Percentiles rank a stretch among this genome's conserved stretches.
Evolutionary conservation across 1,140 invertebrate species (phyloP).

Genomic region (Harpegnathos saltator): DNA sequence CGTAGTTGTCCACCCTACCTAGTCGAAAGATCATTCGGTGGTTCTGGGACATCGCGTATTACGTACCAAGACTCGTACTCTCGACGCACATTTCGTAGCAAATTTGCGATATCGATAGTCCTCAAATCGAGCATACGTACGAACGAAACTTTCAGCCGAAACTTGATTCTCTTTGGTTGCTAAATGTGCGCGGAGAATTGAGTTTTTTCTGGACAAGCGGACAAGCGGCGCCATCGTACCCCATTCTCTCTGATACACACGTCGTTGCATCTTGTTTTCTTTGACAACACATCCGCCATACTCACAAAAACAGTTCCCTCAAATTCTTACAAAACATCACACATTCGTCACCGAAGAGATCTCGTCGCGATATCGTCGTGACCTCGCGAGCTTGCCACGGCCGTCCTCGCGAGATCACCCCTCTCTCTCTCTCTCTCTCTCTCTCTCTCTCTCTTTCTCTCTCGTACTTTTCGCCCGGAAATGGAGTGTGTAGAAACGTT

Average conservation of each 20-base stretch:
- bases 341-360: constrained; percentile 4
- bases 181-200: constrained; percentile 2
- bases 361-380: not conserved
- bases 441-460: too few species aligned
- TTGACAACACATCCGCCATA: not conserved
- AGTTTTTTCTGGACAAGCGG: not conserved
- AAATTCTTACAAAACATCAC: not conserved
- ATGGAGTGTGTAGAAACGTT: constrained; percentile 33
- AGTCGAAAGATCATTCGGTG: constrained; percentile 31
- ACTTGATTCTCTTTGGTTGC: not conserved
- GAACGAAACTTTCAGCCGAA: not conserved
- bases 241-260: too few species aligned
- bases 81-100: constrained; percentile 7
- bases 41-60: not conserved
- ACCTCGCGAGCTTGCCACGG: not conserved
- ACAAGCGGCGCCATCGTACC: not conserved
- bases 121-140: not conserved
- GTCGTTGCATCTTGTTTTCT: too few species aligned
- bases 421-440: too few species aligned
- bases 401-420: not conserved
- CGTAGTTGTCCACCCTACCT: not conserved
- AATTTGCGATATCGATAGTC: not conserved
- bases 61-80: not conserved
- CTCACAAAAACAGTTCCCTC: not conserved
- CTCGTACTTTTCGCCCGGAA: constrained; percentile 9